phyloP scores from a whole-genome alignment of 2,113 vertebrate genomes.

The Hucho hucho region DNA sequence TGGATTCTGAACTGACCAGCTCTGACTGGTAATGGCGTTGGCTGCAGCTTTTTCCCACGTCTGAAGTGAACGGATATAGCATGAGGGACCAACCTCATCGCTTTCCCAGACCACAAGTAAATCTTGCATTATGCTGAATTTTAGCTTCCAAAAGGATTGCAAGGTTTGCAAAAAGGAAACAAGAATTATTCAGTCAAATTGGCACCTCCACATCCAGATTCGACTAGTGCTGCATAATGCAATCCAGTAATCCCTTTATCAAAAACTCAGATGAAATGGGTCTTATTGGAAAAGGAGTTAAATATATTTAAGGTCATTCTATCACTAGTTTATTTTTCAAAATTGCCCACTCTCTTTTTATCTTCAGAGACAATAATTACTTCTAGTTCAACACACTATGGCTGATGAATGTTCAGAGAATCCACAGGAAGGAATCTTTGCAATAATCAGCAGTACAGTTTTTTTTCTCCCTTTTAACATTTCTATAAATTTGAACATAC shows the following conservation, averaged over 20 bases:
- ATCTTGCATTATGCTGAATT: conserved; percentile 79
- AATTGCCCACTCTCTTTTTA: conserved; percentile 59
- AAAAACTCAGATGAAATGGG: conserved; percentile 70
- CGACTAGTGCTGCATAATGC: conserved; percentile 69
- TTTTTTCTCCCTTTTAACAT: background rate
- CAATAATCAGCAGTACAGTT: conserved; percentile 53
- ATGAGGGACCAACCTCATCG: conserved; percentile 1
- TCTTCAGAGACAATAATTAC: conserved; percentile 69
- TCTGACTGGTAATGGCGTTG: background rate
- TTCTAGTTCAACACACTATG: conserved; percentile 47
- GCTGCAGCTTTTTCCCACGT: background rate
- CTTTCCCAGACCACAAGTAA: conserved; percentile 42
- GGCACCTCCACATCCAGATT: conserved; percentile 74
- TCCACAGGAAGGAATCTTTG: conserved; percentile 58
- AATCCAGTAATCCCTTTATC: conserved; percentile 79
- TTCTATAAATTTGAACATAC: background rate
- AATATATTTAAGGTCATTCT: conserved; percentile 76
- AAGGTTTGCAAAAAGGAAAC: conserved; percentile 77
- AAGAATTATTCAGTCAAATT: conserved; percentile 79
- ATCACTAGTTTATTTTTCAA: conserved; percentile 73
- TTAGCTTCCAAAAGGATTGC: conserved; percentile 71
- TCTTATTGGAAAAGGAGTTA: conserved; percentile 70
- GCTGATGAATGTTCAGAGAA: conserved; percentile 61
- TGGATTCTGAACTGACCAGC: background rate
- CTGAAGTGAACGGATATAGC: background rate